Evolutionary conservation across 2,797 vertebrate genomes (phyloP), one percentile per base, ranked within the genome.

Genomic region (Myotis myotis): DNA sequence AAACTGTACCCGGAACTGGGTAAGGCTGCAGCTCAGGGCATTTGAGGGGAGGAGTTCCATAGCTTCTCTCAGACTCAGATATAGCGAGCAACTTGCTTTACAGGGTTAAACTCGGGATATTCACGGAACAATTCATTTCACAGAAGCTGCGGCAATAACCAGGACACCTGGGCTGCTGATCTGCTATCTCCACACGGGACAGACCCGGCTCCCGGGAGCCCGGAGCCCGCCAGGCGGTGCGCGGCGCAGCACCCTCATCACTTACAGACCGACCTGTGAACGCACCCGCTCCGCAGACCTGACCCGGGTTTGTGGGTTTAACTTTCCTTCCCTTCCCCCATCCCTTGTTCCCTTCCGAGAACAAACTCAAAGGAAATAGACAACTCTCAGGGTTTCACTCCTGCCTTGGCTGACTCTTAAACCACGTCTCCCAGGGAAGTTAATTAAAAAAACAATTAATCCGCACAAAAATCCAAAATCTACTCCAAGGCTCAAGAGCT

Each of bases 401-500:
- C 89, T 38, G 68, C 70, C 93, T 92, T 49, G 3, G 57, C 64
- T 72, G 92, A 94, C 91, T 62, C 78, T 19, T 74, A 91, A 87
- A 80, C 84, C 84, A 49, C 49, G 51, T 81, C 84, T 88, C 93
- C 81, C 70, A 47, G 75, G 49, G 70, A 96, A 96, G 66, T 95
- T 92, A 72, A 96, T 90, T 75, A 72, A 92, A 91, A 93, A 81
- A 95, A 94, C 87, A 92, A 96, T 83, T 94, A 90, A 95, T 87
- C 94, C 72, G 19, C 86, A 60, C 88, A 92, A 81, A 96, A 91
- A 82, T 47, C 91, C 92, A 47, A 92, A 93, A 78, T 41, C 92
- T 53, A 95, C 76, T 78, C 84, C 19, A 36, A 74, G 87, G 78
- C 84, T 62, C 60, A 16, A 89, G 74, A 93, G 75, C 85, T 60